These are phyloP conservation scores for Argya squamiceps DNA, from an alignment of 2,797 vertebrate species.

Conservation along the genomic window DNA sequence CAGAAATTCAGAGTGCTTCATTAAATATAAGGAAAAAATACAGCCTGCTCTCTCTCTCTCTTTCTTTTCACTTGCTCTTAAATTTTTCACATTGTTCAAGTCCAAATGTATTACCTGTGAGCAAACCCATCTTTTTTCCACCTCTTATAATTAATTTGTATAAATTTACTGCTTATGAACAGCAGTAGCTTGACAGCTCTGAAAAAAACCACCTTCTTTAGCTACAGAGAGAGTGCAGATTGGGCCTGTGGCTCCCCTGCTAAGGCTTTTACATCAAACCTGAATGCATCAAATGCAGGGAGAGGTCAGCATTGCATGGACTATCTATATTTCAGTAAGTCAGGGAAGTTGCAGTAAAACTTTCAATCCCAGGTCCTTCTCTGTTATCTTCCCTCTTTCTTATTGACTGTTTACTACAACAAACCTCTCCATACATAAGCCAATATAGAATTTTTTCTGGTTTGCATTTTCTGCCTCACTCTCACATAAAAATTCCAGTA, in stretches of 20 bases:
- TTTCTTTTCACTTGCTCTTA: neutral
- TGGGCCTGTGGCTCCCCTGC: neutral
- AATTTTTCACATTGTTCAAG: neutral
- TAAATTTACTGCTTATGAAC: constrained; percentile 34
- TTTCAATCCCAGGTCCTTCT: neutral
- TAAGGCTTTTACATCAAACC: neutral
- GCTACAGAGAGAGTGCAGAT: neutral
- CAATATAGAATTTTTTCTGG: neutral
- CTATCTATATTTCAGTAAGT: neutral
- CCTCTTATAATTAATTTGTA: constrained; percentile 50
- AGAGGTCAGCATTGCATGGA: neutral
- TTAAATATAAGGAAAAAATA: constrained; percentile 19
- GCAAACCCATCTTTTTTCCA: neutral
- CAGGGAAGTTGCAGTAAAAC: neutral
- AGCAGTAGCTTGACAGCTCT: constrained; percentile 12
- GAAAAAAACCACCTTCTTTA: neutral
- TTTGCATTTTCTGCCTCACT: neutral
- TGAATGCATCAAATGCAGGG: neutral
- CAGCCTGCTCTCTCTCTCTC: neutral
- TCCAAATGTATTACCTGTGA: neutral
- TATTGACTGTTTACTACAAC: neutral
- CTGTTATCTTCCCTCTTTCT: neutral
- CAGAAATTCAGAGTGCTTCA: constrained; percentile 2
- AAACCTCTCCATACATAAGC: neutral
- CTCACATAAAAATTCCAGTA: neutral